Percentiles rank a stretch among this genome's conserved stretches.
Conservation (phyloP, 1,140 invertebrate genomes). For the Drosophila hydei region DNA sequence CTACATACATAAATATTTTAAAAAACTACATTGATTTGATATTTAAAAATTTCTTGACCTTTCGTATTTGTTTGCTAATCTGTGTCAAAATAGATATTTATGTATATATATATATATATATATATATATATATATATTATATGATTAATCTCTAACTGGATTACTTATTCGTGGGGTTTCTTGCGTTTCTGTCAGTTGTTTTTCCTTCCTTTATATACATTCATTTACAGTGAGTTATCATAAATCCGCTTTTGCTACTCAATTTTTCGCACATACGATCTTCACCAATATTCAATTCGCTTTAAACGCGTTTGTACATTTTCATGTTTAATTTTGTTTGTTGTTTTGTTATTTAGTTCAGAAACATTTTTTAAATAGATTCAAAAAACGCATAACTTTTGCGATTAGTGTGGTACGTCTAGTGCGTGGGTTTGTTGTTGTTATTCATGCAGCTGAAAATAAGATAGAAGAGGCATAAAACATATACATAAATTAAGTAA, state of each 20-base stretch:
- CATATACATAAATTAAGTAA: slow-evolving; percentile 50
- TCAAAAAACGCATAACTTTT: slow-evolving; percentile 80
- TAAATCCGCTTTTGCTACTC: slow-evolving; percentile 12
- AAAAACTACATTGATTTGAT: slow-evolving; percentile 60
- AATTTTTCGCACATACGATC: slow-evolving; percentile 10
- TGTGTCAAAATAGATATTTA: slow-evolving; percentile 41
- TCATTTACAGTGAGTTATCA: slow-evolving; percentile 13
- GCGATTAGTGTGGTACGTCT: slow-evolving; percentile 78
- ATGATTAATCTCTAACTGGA: slow-evolving; percentile 15
- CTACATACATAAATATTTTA: slow-evolving; percentile 24
- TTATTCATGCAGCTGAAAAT: slow-evolving; percentile 84
- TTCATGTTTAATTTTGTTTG: slow-evolving; percentile 25
- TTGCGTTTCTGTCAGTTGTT: slow-evolving; percentile 14
- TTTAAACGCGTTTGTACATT: slow-evolving; percentile 32
- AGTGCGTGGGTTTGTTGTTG: slow-evolving; percentile 80
- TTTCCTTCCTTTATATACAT: slow-evolving; percentile 28
- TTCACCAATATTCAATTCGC: slow-evolving; percentile 15
- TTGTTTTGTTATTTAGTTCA: slow-evolving; percentile 47
- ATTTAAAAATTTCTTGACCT: slow-evolving; percentile 46
- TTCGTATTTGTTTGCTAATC: not conserved
- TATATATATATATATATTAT: slow-evolving; percentile 27
- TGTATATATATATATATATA: slow-evolving; percentile 29
- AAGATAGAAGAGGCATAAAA: slow-evolving; percentile 68
- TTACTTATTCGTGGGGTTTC: slow-evolving; percentile 33
- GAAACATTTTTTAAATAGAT: slow-evolving; percentile 82